phyloP scores from a whole-genome alignment of 2,888 invertebrate genomes.

The Camponotus fellah region DNA sequence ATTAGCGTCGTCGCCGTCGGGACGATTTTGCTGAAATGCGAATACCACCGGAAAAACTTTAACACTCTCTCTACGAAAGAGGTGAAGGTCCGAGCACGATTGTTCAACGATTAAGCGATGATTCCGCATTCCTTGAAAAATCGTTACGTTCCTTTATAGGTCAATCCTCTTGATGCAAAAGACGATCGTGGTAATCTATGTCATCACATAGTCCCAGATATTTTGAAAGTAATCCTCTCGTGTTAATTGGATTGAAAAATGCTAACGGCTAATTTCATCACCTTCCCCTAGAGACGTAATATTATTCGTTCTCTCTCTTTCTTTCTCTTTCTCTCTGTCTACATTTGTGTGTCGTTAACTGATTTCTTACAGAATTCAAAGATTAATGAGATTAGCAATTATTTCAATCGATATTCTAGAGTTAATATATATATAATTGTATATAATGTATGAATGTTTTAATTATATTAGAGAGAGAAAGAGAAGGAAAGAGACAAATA shows the following conservation, averaged over 20 bases:
- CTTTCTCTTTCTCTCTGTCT: background rate
- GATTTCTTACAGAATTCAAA: background rate
- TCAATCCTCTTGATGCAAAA: constrained; percentile 46
- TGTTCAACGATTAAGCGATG: constrained; percentile 39
- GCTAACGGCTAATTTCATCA: constrained; percentile 45
- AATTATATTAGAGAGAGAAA: background rate
- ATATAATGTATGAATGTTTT: background rate
- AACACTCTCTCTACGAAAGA: background rate
- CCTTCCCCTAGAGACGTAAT: constrained; percentile 16
- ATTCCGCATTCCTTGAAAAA: constrained; percentile 43
- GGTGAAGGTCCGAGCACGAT: constrained; percentile 11
- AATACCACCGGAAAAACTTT: constrained; percentile 56
- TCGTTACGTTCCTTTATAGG: constrained; percentile 41
- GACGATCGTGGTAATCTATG: constrained; percentile 38
- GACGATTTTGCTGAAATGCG: constrained; percentile 56
- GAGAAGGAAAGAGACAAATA: no score
- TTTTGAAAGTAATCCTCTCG: constrained; percentile 54
- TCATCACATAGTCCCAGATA: constrained; percentile 20
- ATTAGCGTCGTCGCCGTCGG: constrained; percentile 58
- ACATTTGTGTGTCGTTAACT: background rate
- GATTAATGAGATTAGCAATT: background rate
- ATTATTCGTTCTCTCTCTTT: constrained; percentile 12
- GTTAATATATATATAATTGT: background rate
- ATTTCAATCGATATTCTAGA: background rate
- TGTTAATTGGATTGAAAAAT: constrained; percentile 54